Evolutionary conservation across 2,113 vertebrate genomes (phyloP).

Genomic region (Pyxicephalus adspersus): DNA sequence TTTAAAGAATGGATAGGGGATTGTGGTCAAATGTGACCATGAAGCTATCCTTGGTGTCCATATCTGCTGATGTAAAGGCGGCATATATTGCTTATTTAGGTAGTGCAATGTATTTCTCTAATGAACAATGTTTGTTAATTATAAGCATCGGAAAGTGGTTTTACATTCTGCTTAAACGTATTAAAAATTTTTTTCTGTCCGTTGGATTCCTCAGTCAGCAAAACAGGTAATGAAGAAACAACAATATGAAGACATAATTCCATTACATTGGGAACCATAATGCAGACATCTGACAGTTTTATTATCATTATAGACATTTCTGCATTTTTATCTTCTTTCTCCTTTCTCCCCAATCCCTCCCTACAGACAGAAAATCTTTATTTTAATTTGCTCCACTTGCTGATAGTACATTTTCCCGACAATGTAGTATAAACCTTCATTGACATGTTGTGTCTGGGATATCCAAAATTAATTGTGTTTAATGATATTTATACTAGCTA

Average conservation of each 20-base stretch:
- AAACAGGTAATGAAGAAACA: conserved; percentile 18
- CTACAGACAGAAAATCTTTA: conserved; percentile 55
- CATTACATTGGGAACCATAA: conserved; percentile 26
- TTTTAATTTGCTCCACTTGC: conserved; percentile 52
- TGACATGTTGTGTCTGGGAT: conserved; percentile 52
- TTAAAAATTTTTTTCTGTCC: conserved; percentile 3
- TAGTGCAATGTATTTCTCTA: too few relatives aligned
- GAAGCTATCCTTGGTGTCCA: too few relatives aligned
- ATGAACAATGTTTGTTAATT: too few relatives aligned
- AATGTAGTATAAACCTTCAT: conserved; percentile 41
- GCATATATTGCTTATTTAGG: too few relatives aligned
- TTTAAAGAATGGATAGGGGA: too few relatives aligned
- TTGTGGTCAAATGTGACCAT: too few relatives aligned
- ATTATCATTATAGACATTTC: conserved; percentile 42
- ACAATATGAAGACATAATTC: conserved; percentile 39
- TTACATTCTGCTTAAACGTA: not conserved
- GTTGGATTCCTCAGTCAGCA: conserved; percentile 12
- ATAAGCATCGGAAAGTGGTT: too few relatives aligned
- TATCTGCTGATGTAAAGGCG: too few relatives aligned
- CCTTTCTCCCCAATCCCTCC: conserved; percentile 24
- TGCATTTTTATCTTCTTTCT: conserved; percentile 49
- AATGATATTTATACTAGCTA: conserved; percentile 35
- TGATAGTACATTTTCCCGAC: conserved; percentile 53
- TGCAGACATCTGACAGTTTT: conserved; percentile 44
- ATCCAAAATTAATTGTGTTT: conserved; percentile 36